Evolutionary conservation across 1,140 invertebrate genomes (phyloP), one percentile per base, ranked within the genome.

Genomic region (Zaprionus taronus): DNA sequence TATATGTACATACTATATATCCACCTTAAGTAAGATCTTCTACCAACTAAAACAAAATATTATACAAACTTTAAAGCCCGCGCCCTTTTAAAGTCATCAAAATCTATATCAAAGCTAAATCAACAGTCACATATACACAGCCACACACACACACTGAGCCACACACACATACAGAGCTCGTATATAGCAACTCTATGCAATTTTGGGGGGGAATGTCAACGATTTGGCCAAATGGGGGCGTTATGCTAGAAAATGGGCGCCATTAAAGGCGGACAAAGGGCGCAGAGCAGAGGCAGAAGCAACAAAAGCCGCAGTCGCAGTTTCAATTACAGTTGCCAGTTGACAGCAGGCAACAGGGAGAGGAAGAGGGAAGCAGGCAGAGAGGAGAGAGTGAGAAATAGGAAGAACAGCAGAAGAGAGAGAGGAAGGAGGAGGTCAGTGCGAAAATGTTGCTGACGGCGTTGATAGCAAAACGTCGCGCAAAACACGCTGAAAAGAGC

Each of bases 311-410:
- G 65, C 74, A 87, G 80, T 83, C 77, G 70, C 83, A 83, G 83
- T 86, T 89, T 61, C 84, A 83, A 89, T 86, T 86, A 86, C 83
- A 80, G 78, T 83, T 57, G 62, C 56, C 67, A 67, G 73, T 69
- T 65, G 71, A 69, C 64, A 82, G 76, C 66, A 79, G 61, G 31
- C 12, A 55, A 20, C 20, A 17, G 28, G 6, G 9, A 11, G 22
- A 12, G 17, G 56, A 15, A 53, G 20, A 15, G 4, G 22, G 14
- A 5, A 24, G 24, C 38, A 61, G 58, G 6, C 22, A 44, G 14
- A 34, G 11, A 12, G 53, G 12, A 41, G 22, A 22, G 9, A 11
- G 31, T 12, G 31, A 61, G 44, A 7, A 58, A 51, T 9, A 7
- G 15, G n/a, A 26, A 26, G n/a, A 63, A 28, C 49, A 31, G 20